Evolutionary conservation across 1,140 invertebrate genomes (phyloP), one percentile per base, ranked within the genome.

Genomic region (Aphidius gifuensis): DNA sequence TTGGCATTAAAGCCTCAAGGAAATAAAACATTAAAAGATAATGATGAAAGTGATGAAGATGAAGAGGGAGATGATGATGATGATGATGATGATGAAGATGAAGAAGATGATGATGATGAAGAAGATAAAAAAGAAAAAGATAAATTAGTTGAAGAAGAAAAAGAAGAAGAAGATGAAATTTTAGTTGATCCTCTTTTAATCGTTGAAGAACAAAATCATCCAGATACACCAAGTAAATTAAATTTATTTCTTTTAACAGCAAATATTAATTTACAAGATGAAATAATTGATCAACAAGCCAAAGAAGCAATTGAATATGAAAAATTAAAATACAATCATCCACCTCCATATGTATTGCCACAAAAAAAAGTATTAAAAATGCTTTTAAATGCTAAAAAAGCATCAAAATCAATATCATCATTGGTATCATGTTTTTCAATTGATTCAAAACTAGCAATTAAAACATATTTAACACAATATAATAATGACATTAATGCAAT

Each of bases 371-470:
- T 74, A 4, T 54, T 81, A 6, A 65, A 66, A 4, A 66, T 72
- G 16, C 68, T 81, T 9, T 21, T 78, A 1, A 69, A 76, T 48
- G 71, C 74, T 4, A 81, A 81, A 68, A 63, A 69, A 50, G 78
- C 78, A 3, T 73, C 71, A 1, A 72, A 71, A 54, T 80, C 80
- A 6, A 64, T 74, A 6, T 72, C 74, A 9, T 80, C 79, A 9
- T 65, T 81, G 7, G 58, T 80, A 9, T 80, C 80, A 5, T 69
- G 78, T 65, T 81, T 80, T 64, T 80, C 80, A 0, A 69, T 79
- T 3, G 74, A 81, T 45, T 80, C 78, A 0, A 75, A 65, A 57
- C 56, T 80, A 5, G 69, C 75, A 32, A 62, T 74, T 1, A 75
- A 80, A 67, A 45, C 39, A 38, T 66, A 69, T 23, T 53, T 77